Evolutionary conservation across 2,797 vertebrate species (phyloP).

Genomic region (Enteromius argenteus): DNA sequence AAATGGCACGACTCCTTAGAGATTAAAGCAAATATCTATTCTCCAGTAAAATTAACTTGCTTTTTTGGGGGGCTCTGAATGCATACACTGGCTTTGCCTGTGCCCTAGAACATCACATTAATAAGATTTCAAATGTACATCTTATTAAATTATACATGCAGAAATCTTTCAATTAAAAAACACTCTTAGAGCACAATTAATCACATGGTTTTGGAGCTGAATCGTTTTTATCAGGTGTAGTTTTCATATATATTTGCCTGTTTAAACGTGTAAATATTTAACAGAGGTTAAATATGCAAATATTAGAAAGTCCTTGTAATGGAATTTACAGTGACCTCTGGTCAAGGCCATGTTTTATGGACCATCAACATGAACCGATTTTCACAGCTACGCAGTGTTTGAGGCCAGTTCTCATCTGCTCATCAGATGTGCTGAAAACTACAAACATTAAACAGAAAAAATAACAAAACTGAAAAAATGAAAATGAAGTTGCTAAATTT

Average conservation of each 20-base stretch:
- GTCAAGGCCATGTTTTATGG: conserved; percentile 39
- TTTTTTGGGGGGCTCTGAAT: conserved; percentile 39
- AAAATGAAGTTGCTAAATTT: background rate
- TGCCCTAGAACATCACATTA: conserved; percentile 47
- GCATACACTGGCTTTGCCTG: conserved; percentile 35
- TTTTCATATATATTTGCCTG: background rate
- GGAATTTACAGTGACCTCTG: conserved; percentile 4
- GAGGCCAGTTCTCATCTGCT: background rate
- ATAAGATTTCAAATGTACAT: conserved; percentile 52
- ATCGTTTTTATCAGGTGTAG: background rate
- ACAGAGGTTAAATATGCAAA: conserved; percentile 17
- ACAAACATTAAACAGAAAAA: background rate
- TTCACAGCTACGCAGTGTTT: conserved; percentile 18
- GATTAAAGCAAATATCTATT: conserved; percentile 63
- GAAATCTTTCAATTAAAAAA: conserved; percentile 55
- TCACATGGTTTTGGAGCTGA: background rate
- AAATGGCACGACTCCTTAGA: conserved; percentile 50
- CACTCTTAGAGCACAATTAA: conserved; percentile 21
- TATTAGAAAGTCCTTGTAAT: conserved; percentile 3
- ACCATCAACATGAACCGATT: conserved; percentile 9
- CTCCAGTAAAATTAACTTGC: conserved; percentile 51
- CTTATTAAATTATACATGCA: conserved; percentile 56
- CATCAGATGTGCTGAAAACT: background rate
- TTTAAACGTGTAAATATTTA: conserved; percentile 28
- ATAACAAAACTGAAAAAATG: background rate